phyloP scores from a whole-genome alignment of 2,797 vertebrate species.

The Calcarius lapponicus region DNA sequence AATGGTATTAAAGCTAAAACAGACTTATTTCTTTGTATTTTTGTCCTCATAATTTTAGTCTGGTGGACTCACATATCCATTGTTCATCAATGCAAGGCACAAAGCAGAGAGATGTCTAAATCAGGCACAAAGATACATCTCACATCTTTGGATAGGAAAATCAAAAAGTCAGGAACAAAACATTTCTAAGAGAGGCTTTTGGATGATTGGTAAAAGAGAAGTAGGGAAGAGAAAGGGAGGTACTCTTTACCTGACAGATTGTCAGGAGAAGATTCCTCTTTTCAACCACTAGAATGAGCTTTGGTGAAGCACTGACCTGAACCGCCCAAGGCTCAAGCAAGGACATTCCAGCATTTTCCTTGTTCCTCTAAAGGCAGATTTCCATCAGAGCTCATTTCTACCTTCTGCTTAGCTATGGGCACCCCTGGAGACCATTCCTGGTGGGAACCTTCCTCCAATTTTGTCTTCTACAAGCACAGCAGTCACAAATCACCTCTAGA shows the following conservation, averaged over 20 bases:
- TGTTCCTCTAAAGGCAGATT: background rate
- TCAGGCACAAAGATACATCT: background rate
- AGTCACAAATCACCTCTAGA: background rate
- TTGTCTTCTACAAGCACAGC: background rate
- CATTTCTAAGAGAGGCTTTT: background rate
- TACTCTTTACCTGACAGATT: background rate
- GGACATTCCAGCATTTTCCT: background rate
- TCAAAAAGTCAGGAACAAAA: background rate
- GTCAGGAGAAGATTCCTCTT: background rate
- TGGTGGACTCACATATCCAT: background rate
- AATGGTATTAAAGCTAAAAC: background rate
- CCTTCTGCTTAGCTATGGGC: background rate
- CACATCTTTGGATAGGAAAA: background rate
- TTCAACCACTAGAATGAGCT: background rate
- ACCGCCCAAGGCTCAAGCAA: background rate
- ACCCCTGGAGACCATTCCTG: background rate
- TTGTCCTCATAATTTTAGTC: background rate
- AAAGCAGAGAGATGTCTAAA: background rate
- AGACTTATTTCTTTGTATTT: background rate
- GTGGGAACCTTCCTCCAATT: background rate
- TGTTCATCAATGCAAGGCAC: background rate
- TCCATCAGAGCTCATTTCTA: background rate
- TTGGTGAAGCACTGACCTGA: background rate
- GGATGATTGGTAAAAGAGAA: background rate
- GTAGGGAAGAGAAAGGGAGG: background rate